These are phyloP conservation scores for Allacma fusca DNA, from an alignment of 2,888 invertebrate genomes.

Conservation along the genomic window DNA sequence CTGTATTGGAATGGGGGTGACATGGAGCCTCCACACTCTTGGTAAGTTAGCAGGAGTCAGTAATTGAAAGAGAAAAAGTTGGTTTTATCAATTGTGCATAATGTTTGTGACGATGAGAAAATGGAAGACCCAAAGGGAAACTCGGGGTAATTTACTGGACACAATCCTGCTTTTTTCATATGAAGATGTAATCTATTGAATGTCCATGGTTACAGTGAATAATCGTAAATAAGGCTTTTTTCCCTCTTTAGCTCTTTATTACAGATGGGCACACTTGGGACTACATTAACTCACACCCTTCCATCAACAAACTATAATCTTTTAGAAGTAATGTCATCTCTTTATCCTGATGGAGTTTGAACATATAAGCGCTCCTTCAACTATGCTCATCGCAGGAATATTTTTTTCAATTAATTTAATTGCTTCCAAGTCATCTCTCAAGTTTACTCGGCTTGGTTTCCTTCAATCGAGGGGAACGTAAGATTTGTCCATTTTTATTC, in stretches of 20 bases:
- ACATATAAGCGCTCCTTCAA: not conserved
- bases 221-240: slow-evolving; percentile 8
- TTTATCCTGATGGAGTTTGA: too few species aligned
- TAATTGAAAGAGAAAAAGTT: too few species aligned
- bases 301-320: not conserved
- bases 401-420: too few species aligned
- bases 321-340: not conserved
- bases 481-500: too few species aligned
- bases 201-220: not conserved
- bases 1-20: too few species aligned
- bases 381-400: too few species aligned
- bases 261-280: not conserved
- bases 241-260: not conserved
- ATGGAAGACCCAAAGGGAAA: not conserved
- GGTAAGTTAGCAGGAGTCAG: too few species aligned
- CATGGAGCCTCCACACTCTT: too few species aligned
- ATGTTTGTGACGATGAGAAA: not conserved
- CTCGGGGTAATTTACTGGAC: slow-evolving; percentile 8
- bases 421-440: too few species aligned
- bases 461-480: too few species aligned
- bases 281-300: not conserved
- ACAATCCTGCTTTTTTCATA: not conserved
- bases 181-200: not conserved
- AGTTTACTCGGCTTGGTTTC: too few species aligned
- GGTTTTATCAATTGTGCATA: too few species aligned